Evolutionary conservation across 53 echinoderm and acorn worm species (phyloP).

Genomic region (Holothuria leucospilota): DNA sequence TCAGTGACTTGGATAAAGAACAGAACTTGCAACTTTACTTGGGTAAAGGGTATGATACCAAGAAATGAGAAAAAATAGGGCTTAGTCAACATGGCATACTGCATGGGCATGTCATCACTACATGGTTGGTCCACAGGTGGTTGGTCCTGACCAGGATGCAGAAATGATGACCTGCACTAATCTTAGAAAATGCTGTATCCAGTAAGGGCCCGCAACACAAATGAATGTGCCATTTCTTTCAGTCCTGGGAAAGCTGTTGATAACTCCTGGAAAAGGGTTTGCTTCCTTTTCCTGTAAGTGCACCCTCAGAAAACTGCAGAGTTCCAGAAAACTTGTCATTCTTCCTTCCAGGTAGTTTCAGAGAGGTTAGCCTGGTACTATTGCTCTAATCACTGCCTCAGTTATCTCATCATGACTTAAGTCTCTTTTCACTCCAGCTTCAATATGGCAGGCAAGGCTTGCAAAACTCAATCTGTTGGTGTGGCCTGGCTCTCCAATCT

Average conservation of each 20-base stretch:
- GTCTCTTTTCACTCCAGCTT: not conserved
- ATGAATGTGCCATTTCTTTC: constrained; percentile 64
- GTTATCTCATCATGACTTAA: constrained; percentile 44
- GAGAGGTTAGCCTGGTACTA: constrained; percentile 40
- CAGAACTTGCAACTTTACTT: too few relatives aligned
- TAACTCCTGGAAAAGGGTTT: constrained; percentile 63
- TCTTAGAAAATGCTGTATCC: too few relatives aligned
- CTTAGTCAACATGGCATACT: too few relatives aligned
- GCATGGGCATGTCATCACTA: too few relatives aligned
- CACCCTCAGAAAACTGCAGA: too few relatives aligned
- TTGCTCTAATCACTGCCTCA: too few relatives aligned
- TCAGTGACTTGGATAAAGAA: too few relatives aligned
- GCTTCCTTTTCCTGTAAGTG: constrained; percentile 71
- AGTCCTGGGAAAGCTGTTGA: constrained; percentile 53
- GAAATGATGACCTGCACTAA: too few relatives aligned
- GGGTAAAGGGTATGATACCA: too few relatives aligned
- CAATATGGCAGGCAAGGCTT: not conserved
- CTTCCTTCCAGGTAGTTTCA: constrained; percentile 66
- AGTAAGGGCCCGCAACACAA: constrained; percentile 48
- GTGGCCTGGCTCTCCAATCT: not conserved
- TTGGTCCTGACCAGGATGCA: too few relatives aligned
- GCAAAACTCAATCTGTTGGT: not conserved
- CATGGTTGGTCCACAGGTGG: too few relatives aligned
- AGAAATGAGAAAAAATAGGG: too few relatives aligned
- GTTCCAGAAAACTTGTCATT: constrained; percentile 27